phyloP scores from a whole-genome alignment of 2,888 invertebrate genomes.

The Psylliodes chrysocephalus region DNA sequence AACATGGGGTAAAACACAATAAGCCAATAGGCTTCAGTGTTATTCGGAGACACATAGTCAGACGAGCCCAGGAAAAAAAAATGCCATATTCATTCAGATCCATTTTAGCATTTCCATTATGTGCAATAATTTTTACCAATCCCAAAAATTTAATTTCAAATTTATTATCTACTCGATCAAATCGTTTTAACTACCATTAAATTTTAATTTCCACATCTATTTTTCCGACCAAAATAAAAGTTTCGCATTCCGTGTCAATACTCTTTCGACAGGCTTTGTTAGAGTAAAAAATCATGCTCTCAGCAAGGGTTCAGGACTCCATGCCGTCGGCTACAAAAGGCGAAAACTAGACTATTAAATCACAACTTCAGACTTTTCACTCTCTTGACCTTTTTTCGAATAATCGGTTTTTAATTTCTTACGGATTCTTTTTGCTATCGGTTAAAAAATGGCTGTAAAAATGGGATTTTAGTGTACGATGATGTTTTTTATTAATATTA shows the following conservation, averaged over 20 bases:
- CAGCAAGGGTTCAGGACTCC: conserved; percentile 23
- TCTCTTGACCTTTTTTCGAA: conserved; percentile 21
- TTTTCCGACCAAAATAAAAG: conserved; percentile 11
- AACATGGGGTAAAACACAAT: too few species aligned
- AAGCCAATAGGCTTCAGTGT: too few species aligned
- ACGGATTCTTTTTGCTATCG: background rate
- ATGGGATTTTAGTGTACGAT: too few species aligned
- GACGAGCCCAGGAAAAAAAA: too few species aligned
- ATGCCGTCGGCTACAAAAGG: conserved; percentile 28
- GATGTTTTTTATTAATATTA: too few species aligned
- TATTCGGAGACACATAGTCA: too few species aligned
- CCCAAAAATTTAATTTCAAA: too few species aligned
- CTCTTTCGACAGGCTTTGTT: conserved; percentile 5
- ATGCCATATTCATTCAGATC: too few species aligned
- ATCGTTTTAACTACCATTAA: background rate
- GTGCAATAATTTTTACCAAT: too few species aligned
- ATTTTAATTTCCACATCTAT: conserved; percentile 3
- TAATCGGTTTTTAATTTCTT: conserved; percentile 30
- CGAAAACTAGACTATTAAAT: conserved; percentile 35
- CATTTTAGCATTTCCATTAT: too few species aligned
- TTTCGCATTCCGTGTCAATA: conserved; percentile 20
- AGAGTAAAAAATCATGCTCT: conserved; percentile 35
- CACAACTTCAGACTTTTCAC: conserved; percentile 16
- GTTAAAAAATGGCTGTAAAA: too few species aligned
- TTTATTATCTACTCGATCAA: too few species aligned